Base-by-base conservation (phyloP, 92 coral and sea anemone genomes). In the Galaxea fascicularis region DNA sequence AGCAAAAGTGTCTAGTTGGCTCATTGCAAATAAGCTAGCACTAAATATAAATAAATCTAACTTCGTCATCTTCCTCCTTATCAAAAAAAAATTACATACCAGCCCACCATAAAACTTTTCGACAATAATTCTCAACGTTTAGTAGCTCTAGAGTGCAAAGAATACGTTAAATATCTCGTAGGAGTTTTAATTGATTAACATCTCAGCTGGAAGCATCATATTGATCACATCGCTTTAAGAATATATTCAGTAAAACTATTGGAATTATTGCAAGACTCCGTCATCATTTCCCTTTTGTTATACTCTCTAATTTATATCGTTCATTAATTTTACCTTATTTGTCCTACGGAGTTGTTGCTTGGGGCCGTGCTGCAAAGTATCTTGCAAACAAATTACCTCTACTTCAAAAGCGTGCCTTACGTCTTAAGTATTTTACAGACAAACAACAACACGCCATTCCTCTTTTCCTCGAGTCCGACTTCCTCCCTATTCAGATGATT, bases 261-360 rank as follows among this genome's bases (percentile, higher is more conserved):
- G 90, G 90, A 9, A 82, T 87, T 67, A 82, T 87, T 44, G 58
- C 91, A 11, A 60, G 88, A 82, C 65, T 81, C 64, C 73, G 91
- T 47, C 87, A 87, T 81, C 31, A 25, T 65, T 3, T 65, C 31
- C 71, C 30, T 25, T 65, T 65, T 30, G 16, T 28, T 65, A 65
- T 65, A 25, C 71, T 65, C 14, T 62, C 68, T 53, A 53, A 53
- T 53, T 53, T 53, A 53, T n/a, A n/a, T n/a, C n/a, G n/a, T n/a
- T n/a, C 24, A n/a, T 62, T 62, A 12, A 62, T 62, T 62, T 62
- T 62, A 49, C 54, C 54, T 8, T 49, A 49, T 49, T 49, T 49
- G 54, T 49, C 54, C 54, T 49, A 49, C 8, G 29, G 54, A 49
- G 54, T n/a, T n/a, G n/a, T n/a, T n/a, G n/a, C n/a, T n/a, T n/a